Percentiles rank a stretch among this genome's conserved stretches.
These are phyloP conservation scores for Catamblyrhynchus diadema DNA, from an alignment of 2,797 vertebrate genomes.

Conservation along the genomic window DNA sequence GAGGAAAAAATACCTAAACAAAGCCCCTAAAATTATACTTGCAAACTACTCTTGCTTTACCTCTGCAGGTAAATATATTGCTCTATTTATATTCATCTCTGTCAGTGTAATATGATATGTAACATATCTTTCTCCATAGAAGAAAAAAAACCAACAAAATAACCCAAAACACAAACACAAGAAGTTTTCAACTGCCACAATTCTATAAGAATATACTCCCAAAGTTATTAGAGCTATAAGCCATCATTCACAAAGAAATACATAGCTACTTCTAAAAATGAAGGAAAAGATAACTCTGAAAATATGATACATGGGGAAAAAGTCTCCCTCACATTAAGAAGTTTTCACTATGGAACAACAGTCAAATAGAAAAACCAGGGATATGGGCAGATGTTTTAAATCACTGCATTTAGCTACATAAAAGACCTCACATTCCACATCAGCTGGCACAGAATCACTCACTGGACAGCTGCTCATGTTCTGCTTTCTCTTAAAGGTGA, in stretches of 20 bases:
- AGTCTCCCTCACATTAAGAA: neutral
- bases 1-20: accelerated
- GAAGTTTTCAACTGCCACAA: neutral
- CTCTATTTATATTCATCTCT: neutral
- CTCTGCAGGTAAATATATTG: neutral
- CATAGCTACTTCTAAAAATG: neutral
- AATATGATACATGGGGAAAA: neutral
- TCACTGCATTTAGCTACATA: slow-evolving; percentile 8
- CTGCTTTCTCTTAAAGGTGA: slow-evolving; percentile 35
- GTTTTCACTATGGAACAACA: neutral
- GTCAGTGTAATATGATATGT: neutral
- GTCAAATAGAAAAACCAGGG: neutral
- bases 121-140: neutral
- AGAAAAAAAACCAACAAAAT: neutral
- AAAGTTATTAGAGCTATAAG: neutral
- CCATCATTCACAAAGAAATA: neutral
- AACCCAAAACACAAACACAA: neutral
- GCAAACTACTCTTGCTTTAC: neutral
- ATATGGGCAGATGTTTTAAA: slow-evolving; percentile 23
- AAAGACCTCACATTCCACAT: slow-evolving; percentile 27
- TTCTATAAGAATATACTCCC: neutral
- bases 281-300: neutral
- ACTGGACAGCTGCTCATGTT: neutral
- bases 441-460: slow-evolving; percentile 32
- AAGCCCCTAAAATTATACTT: neutral